phyloP scores from a whole-genome alignment of 2,888 invertebrate genomes.

The Thereva unica region DNA sequence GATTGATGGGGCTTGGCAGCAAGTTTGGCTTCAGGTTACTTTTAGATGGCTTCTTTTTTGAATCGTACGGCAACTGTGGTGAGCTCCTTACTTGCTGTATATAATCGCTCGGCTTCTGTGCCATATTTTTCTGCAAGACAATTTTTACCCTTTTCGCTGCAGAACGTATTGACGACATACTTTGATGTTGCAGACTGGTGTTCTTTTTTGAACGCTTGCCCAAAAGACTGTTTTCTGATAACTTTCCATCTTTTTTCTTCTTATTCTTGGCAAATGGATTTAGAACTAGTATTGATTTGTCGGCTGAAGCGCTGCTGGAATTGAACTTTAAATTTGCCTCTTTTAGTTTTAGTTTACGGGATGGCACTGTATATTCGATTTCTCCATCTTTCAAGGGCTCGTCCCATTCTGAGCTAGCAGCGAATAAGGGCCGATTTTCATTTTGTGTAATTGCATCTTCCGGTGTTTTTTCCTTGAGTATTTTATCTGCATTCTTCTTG shows the following conservation, averaged over 20 bases:
- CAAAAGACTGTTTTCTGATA: slow-evolving; percentile 31
- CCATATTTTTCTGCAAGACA: slow-evolving; percentile 69
- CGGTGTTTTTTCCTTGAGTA: slow-evolving; percentile 22
- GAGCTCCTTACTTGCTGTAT: slow-evolving; percentile 70
- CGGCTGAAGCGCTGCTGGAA: slow-evolving; percentile 43
- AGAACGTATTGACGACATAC: neutral
- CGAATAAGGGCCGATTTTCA: slow-evolving; percentile 1
- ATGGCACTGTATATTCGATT: slow-evolving; percentile 53
- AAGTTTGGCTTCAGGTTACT: slow-evolving; percentile 73
- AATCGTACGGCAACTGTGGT: slow-evolving; percentile 76
- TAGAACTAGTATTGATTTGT: slow-evolving; percentile 44
- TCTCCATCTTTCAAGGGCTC: slow-evolving; percentile 58
- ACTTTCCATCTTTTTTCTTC: slow-evolving; percentile 29
- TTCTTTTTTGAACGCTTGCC: slow-evolving; percentile 42
- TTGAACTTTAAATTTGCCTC: slow-evolving; percentile 50
- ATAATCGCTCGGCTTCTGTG: slow-evolving; percentile 75
- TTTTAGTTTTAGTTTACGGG: slow-evolving; percentile 51
- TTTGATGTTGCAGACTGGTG: neutral
- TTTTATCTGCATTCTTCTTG: neutral
- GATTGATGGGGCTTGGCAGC: slow-evolving; percentile 74
- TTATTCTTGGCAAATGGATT: slow-evolving; percentile 47
- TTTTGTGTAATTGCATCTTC: neutral
- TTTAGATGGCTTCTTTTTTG: slow-evolving; percentile 68
- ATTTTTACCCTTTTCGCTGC: slow-evolving; percentile 73
- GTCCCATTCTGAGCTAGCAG: slow-evolving; percentile 55